phyloP scores from a whole-genome alignment of 2,888 invertebrate genomes.

The Tortricodes alternella region DNA sequence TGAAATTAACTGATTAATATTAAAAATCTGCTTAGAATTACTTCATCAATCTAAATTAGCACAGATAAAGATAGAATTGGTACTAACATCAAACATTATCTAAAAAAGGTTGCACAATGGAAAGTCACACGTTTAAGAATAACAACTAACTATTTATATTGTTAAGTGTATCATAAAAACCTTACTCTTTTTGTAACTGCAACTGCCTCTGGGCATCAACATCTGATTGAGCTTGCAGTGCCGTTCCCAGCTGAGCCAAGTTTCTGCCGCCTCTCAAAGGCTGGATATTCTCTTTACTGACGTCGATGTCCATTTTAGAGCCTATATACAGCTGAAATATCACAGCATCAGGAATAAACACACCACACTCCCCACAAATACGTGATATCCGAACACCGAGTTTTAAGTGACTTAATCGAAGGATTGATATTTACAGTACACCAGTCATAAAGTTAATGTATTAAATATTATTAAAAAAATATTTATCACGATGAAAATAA shows the following conservation, averaged over 20 bases:
- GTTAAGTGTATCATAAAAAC: conserved; percentile 35
- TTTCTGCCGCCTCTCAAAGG: conserved; percentile 95
- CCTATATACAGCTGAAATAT: conserved; percentile 59
- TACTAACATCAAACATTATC: too few relatives aligned
- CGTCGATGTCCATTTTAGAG: conserved; percentile 88
- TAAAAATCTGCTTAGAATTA: not conserved
- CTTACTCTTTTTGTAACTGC: conserved; percentile 87
- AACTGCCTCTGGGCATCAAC: conserved; percentile 86
- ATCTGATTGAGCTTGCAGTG: conserved; percentile 89
- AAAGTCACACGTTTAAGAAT: not conserved
- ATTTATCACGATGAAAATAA: conserved; percentile 29
- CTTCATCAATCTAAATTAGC: not conserved
- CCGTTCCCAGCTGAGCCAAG: conserved; percentile 89
- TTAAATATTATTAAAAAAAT: conserved; percentile 30
- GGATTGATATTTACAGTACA: conserved; percentile 37
- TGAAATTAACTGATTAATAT: conserved; percentile 23
- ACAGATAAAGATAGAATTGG: too few relatives aligned
- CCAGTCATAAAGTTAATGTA: conserved; percentile 30
- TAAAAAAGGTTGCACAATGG: too few relatives aligned
- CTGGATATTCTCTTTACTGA: conserved; percentile 97
- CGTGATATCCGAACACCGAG: conserved; percentile 51
- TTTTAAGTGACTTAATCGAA: conserved; percentile 39
- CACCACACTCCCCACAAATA: conserved; percentile 65
- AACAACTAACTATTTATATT: conserved; percentile 3
- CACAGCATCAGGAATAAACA: conserved; percentile 74